phyloP scores from a whole-genome alignment of 64 coral and sea anemone genomes.

The Stichodactyla mertensii region DNA sequence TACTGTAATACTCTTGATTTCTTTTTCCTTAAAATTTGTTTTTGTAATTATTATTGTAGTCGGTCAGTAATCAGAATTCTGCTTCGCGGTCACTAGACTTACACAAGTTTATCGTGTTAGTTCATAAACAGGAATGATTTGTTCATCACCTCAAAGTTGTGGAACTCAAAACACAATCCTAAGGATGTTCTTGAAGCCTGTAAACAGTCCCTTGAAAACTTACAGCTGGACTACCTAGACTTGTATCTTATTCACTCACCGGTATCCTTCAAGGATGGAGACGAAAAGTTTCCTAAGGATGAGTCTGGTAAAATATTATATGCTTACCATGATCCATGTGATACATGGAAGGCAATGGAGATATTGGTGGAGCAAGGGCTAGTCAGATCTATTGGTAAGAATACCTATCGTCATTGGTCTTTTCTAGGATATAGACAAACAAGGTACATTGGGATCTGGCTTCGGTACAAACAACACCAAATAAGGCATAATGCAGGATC shows the following conservation, averaged over 20 bases:
- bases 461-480: no score
- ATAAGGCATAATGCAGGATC: no score
- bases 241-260: constrained; percentile 96
- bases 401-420: no score
- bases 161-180: neutral
- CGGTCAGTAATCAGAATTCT: no score
- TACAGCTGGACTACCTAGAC: constrained; percentile 73
- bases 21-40: no score
- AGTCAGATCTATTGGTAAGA: constrained; percentile 81
- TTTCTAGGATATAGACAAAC: no score
- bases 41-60: no score
- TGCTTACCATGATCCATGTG: constrained; percentile 48
- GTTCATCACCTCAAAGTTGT: constrained; percentile 89
- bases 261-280: constrained; percentile 59
- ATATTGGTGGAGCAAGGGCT: constrained; percentile 79
- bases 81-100: no score
- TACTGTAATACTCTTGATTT: no score
- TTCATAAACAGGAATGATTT: constrained; percentile 64
- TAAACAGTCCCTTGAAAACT: constrained; percentile 42
- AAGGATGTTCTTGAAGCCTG: constrained; percentile 56
- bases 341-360: constrained; percentile 39
- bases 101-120: constrained; percentile 4
- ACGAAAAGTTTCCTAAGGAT: constrained; percentile 56
- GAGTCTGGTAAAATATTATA: constrained; percentile 39
- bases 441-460: no score